Evolutionary conservation across 2,797 vertebrate species (phyloP).

Genomic region (Gephyroberyx darwinii): DNA sequence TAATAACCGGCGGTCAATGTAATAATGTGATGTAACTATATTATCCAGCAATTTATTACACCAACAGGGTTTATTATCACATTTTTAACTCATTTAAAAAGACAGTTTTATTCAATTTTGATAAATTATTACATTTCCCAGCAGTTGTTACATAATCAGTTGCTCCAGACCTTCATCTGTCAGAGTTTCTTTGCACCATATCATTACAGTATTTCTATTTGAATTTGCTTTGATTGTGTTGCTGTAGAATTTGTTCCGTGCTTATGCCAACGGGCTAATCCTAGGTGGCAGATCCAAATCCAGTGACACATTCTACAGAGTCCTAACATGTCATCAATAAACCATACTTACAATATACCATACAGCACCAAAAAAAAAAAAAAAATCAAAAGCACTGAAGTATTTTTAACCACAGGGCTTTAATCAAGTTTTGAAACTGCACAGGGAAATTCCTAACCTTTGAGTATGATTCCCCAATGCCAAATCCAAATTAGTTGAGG

Average conservation of each 20-base stretch:
- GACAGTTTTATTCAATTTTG: too few relatives aligned
- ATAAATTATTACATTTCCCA: too few relatives aligned
- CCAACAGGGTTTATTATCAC: too few relatives aligned
- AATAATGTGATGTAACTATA: too few relatives aligned
- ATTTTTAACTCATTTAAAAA: too few relatives aligned
- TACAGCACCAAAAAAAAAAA: too few relatives aligned
- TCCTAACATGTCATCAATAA: slow-evolving; percentile 2
- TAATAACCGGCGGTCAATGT: too few relatives aligned
- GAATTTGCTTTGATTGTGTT: slow-evolving; percentile 46
- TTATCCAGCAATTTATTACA: too few relatives aligned
- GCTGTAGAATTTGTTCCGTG: neutral
- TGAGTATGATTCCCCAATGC: slow-evolving; percentile 24
- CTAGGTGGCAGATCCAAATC: slow-evolving; percentile 32
- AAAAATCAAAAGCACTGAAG: slow-evolving; percentile 23
- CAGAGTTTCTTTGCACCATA: slow-evolving; percentile 21
- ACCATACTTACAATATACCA: too few relatives aligned
- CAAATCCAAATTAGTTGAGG: slow-evolving; percentile 52
- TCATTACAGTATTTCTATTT: slow-evolving; percentile 13
- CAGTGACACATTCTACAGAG: slow-evolving; percentile 18
- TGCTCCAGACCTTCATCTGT: slow-evolving; percentile 20
- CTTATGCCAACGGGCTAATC: neutral
- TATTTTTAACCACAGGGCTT: slow-evolving; percentile 44
- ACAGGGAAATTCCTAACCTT: slow-evolving; percentile 48
- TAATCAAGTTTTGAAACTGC: slow-evolving; percentile 51
- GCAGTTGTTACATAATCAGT: neutral